A percentile compares a stretch with the other conserved stretches of the same genome.
phyloP scores from a whole-genome alignment of 2,888 invertebrate genomes.

The Dolichopus griseipennis region DNA sequence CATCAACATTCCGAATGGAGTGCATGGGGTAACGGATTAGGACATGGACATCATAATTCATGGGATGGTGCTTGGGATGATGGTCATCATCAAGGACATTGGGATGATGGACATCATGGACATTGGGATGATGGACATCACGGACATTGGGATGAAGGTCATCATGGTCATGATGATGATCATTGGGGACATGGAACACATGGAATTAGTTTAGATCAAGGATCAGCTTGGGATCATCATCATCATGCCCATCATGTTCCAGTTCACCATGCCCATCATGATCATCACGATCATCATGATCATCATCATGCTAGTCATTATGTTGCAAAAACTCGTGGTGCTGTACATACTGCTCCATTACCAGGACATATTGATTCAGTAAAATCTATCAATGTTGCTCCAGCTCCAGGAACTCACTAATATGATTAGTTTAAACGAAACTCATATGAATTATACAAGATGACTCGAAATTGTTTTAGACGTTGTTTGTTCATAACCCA shows the following conservation, averaged over 20 bases:
- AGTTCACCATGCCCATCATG: background rate
- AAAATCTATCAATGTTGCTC: constrained; percentile 38
- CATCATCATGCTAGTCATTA: constrained; percentile 40
- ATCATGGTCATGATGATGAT: too few relatives aligned
- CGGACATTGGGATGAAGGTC: too few relatives aligned
- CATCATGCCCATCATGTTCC: background rate
- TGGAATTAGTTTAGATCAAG: background rate
- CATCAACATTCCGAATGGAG: background rate
- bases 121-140: background rate
- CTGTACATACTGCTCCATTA: constrained; percentile 40
- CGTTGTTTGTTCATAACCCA: too few relatives aligned
- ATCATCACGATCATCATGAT: constrained; percentile 8
- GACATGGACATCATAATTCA: background rate
- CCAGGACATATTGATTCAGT: constrained; percentile 40
- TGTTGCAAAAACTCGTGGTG: constrained; percentile 41
- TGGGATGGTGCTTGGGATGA: background rate
- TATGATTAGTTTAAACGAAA: too few relatives aligned
- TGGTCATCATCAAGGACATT: background rate
- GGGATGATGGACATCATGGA: background rate
- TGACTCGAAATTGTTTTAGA: too few relatives aligned
- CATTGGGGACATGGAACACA: background rate
- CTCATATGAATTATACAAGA: too few relatives aligned
- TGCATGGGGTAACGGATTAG: background rate
- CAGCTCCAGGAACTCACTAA: constrained; percentile 39
- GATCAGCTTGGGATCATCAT: background rate